Percentiles rank a stretch among this genome's conserved stretches.
Conservation (phyloP, 2,888 invertebrate species). For the Cotesia congregata region DNA sequence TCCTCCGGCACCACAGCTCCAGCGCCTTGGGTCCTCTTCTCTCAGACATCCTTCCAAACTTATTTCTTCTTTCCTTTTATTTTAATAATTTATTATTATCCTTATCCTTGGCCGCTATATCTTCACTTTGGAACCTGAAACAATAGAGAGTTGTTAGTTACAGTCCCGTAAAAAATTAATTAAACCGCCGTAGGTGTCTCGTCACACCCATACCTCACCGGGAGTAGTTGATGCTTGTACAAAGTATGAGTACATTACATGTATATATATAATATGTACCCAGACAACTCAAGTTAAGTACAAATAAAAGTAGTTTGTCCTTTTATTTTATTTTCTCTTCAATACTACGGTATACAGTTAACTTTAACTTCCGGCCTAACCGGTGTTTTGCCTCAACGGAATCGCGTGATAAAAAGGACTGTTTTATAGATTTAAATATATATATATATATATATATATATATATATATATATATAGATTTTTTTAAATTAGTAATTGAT, state of each 20-base stretch:
- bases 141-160: background rate
- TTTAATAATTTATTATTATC: slow-evolving; percentile 14
- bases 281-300: no score
- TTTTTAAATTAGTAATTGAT: no score
- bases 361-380: slow-evolving; percentile 38
- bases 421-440: slow-evolving; percentile 8
- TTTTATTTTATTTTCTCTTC: slow-evolving; percentile 1
- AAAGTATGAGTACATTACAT: no score
- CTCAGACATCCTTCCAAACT: slow-evolving; percentile 77
- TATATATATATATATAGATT: background rate
- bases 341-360: slow-evolving; percentile 32
- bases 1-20: slow-evolving; percentile 92
- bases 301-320: no score
- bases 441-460: background rate
- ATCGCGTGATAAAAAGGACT: slow-evolving; percentile 32
- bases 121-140: background rate
- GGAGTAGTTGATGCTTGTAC: no score
- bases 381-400: slow-evolving; percentile 35
- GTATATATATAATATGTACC: no score
- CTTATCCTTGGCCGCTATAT: no score
- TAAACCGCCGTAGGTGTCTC: no score
- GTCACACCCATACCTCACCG: no score
- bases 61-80: slow-evolving; percentile 10
- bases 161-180: no score
- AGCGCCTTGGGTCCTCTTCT: slow-evolving; percentile 90